These are phyloP conservation scores for Cistogaster globosa DNA, from an alignment of 2,888 invertebrate genomes.

Conservation along the genomic window DNA sequence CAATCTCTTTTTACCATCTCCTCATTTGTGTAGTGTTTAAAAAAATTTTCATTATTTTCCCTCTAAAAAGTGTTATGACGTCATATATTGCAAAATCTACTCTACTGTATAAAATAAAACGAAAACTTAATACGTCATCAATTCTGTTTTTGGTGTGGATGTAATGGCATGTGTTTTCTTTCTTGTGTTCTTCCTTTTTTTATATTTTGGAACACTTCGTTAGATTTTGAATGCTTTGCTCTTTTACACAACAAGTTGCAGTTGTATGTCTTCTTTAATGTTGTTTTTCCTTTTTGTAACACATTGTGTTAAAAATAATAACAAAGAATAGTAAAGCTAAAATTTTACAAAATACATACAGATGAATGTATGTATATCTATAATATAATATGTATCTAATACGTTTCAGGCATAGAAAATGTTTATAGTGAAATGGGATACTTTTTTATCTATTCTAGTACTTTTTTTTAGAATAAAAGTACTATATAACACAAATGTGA, in stretches of 20 bases:
- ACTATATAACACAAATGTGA: too few relatives aligned
- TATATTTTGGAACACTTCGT: slow-evolving; percentile 24
- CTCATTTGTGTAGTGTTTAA: neutral
- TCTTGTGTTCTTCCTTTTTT: slow-evolving; percentile 1
- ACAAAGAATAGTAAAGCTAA: neutral
- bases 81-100: slow-evolving; percentile 43
- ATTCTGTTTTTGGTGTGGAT: slow-evolving; percentile 13
- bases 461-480: too few relatives aligned
- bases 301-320: slow-evolving; percentile 30
- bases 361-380: too few relatives aligned
- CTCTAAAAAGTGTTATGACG: slow-evolving; percentile 61
- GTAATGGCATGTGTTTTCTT: neutral
- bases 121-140: slow-evolving; percentile 60
- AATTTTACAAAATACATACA: neutral
- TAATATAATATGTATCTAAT: neutral
- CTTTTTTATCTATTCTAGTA: too few relatives aligned
- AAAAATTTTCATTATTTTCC: slow-evolving; percentile 24
- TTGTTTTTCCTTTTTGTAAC: slow-evolving; percentile 1
- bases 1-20: neutral
- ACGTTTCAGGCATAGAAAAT: too few relatives aligned
- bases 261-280: slow-evolving; percentile 64
- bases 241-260: slow-evolving; percentile 69
- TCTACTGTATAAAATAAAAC: slow-evolving; percentile 18
- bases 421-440: too few relatives aligned
- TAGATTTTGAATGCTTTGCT: neutral